Evolutionary conservation across 2,888 invertebrate genomes (phyloP), one percentile per base, ranked within the genome.

Genomic region (Eurytoma californica): DNA sequence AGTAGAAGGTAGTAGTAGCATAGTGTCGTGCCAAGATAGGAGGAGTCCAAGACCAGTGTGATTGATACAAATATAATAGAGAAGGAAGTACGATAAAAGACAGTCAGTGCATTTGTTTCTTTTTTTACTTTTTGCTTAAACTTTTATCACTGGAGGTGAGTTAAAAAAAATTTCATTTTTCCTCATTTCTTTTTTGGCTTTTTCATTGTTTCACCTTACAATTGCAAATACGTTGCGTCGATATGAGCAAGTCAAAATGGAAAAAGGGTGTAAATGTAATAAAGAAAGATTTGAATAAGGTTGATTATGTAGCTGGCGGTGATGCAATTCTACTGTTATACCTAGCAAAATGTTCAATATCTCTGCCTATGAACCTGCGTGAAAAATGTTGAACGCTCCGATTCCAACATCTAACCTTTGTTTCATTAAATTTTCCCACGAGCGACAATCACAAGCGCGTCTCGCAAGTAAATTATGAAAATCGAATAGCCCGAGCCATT

Each of bases 1-100:
- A 87, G 88, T 86, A 87, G 88, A 84, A 87, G 88, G 84, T 84
- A 83, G 85, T 84, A 86, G 86, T 86, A 86, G 90, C 89, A 90
- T 90, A 89, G 89, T 90, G 90, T 90, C 88, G 90, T 90, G 90
- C 89, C 90, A 87, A 90, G 87, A 88, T 88, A 89, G 88, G 89
- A 90, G 87, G 88, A 89, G 89, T 89, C 90, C 90, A 90, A 90
- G 90, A 88, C 90, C 90, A 88, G 89, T 90, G 90, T 90, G 89
- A 88, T 89, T 88, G 89, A 89, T 76, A 89, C 87, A 90, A 90
- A 90, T 90, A 90, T 89, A 90, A 90, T 90, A 90, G 85, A 90
- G 88, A 90, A 90, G 89, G 90, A 39, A 88, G 89, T 88, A 90
- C 89, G 88, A 90, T 90, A 88, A 88, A 88, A 89, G 88, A 90